Percentiles rank a stretch among this genome's conserved stretches.
These are phyloP conservation scores for Microcebus murinus DNA, from an alignment of 2,113 vertebrate species.

Conservation along the genomic window DNA sequence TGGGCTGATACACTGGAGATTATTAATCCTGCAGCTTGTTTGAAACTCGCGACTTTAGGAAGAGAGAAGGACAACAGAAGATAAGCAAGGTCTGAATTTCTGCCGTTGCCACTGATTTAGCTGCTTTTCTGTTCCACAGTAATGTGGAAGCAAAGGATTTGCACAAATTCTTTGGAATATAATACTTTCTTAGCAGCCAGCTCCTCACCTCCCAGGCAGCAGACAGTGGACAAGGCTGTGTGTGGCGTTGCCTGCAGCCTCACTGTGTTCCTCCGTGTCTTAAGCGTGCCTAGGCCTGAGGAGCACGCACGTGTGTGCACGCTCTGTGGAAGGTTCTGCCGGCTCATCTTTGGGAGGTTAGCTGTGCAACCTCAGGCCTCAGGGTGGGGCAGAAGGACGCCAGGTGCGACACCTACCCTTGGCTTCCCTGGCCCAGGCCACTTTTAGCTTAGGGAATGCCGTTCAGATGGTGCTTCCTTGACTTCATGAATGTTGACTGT, in stretches of 20 bases:
- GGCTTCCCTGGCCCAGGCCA: neutral
- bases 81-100: no score
- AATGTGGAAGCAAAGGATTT: neutral
- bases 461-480: neutral
- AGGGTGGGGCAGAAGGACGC: neutral
- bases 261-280: neutral
- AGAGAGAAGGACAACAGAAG: neutral
- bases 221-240: fast-evolving
- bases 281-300: neutral
- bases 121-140: neutral
- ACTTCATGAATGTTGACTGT: neutral
- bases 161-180: neutral
- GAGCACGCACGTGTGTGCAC: fast-evolving
- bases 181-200: neutral
- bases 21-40: neutral
- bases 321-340: neutral
- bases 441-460: neutral
- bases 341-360: neutral
- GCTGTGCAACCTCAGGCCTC: no score
- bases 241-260: neutral
- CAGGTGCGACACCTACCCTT: no score
- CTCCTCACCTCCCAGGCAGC: neutral
- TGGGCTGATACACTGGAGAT: neutral
- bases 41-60: neutral
- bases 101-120: fast-evolving